Conservation (phyloP, 2,113 vertebrate genomes). For the human region DNA sequence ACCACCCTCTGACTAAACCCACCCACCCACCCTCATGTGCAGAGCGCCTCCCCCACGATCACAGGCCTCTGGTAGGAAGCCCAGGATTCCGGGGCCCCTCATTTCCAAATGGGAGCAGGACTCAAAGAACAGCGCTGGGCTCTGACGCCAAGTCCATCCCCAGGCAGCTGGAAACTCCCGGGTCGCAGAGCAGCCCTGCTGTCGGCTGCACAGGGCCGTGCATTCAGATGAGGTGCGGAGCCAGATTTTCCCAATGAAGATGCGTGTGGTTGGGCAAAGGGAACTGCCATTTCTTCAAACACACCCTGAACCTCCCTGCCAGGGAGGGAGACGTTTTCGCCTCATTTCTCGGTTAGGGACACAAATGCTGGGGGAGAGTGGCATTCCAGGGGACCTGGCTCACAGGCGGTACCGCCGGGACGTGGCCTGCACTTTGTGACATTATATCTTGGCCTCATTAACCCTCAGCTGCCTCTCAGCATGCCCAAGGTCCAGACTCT, state of each 20-base stretch:
- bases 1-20: background rate
- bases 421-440: background rate
- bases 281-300: background rate
- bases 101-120: background rate
- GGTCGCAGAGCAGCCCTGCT: no score
- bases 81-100: no score
- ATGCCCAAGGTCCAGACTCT: background rate
- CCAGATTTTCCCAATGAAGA: background rate
- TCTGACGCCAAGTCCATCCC: background rate
- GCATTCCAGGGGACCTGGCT: accelerated
- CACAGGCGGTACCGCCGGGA: background rate
- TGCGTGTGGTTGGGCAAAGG: background rate
- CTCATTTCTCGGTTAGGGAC: background rate
- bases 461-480: background rate
- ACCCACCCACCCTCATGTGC: no score
- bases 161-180: no score
- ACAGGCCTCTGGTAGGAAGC: background rate
- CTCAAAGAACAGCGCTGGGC: background rate
- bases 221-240: no score
- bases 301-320: background rate
- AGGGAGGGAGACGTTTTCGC: background rate
- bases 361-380: background rate
- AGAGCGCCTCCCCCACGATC: background rate
- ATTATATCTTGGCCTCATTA: background rate
- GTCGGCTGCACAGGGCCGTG: background rate